Percentiles rank a stretch among this genome's conserved stretches.
Evolutionary conservation across 2,113 vertebrate genomes (phyloP).

Genomic region (Paracanthobrama guichenoti): DNA sequence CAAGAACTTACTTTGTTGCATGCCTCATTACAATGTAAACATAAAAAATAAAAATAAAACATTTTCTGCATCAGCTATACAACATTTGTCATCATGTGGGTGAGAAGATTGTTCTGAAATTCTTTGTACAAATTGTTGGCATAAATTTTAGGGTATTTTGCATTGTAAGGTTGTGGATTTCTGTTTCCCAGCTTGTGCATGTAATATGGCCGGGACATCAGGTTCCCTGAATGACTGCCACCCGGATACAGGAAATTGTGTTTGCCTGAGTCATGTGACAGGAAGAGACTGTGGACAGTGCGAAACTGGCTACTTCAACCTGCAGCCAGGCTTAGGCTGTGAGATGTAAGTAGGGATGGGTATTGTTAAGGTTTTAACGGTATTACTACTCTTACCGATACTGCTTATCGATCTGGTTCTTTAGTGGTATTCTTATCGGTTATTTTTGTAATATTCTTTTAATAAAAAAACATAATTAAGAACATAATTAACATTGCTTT

Average conservation of each 20-base stretch:
- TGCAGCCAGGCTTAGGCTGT: constrained; percentile 79
- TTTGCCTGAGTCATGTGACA: constrained; percentile 80
- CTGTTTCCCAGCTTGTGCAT: constrained; percentile 80
- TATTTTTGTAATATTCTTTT: too few relatives aligned
- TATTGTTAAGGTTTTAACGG: too few relatives aligned
- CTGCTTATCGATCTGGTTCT: too few relatives aligned
- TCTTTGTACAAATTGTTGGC: background rate
- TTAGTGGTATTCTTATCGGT: too few relatives aligned
- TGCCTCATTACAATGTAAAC: constrained; percentile 19
- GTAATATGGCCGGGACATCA: constrained; percentile 72
- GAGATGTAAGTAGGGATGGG: constrained; percentile 82
- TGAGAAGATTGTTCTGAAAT: background rate
- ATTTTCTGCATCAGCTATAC: background rate
- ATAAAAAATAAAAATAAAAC: constrained; percentile 10
- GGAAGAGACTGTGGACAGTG: constrained; percentile 82
- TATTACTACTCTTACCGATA: too few relatives aligned
- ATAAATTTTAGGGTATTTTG: background rate
- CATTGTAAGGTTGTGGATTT: constrained; percentile 27
- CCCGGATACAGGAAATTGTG: constrained; percentile 78
- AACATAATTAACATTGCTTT: too few relatives aligned
- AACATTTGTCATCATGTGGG: constrained; percentile 11
- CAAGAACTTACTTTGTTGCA: background rate
- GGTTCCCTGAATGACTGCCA: constrained; percentile 72
- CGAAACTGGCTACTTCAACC: constrained; percentile 79
- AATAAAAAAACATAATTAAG: too few relatives aligned